Percentiles rank a stretch among this genome's conserved stretches.
Evolutionary conservation across 2,797 vertebrate species (phyloP).

Genomic region (Glossophaga mutica): DNA sequence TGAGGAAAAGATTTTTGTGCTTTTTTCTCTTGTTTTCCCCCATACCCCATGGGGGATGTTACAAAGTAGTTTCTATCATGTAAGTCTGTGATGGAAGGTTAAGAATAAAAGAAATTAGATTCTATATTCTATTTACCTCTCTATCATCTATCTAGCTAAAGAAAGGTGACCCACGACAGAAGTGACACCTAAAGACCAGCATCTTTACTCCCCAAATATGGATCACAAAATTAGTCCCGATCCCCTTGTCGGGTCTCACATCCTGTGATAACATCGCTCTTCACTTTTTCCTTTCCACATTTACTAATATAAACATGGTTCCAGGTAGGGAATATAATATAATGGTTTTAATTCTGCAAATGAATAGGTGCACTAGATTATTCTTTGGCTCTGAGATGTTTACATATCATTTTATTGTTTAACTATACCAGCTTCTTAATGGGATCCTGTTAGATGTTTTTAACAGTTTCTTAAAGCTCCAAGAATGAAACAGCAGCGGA

Average conservation of each 20-base stretch:
- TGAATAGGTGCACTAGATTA: neutral
- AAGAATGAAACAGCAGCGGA: neutral
- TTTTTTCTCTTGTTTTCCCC: neutral
- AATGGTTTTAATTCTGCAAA: neutral
- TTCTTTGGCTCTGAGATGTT: neutral
- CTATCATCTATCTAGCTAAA: neutral
- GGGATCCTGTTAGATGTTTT: neutral
- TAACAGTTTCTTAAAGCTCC: neutral
- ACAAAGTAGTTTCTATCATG: constrained; percentile 1
- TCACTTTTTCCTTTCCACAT: neutral
- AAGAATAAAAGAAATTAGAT: constrained; percentile 3
- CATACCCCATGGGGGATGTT: neutral
- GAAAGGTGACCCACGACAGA: neutral
- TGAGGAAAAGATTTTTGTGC: neutral
- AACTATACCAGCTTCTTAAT: neutral
- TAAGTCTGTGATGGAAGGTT: neutral
- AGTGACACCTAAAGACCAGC: neutral
- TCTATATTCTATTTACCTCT: neutral
- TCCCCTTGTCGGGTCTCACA: neutral
- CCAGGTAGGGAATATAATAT: neutral
- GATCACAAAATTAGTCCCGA: neutral
- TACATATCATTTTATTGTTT: constrained; percentile 1
- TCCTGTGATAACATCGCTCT: neutral
- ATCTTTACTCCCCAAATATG: neutral
- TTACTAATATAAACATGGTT: neutral